Percentiles rank a stretch among this genome's conserved stretches.
Conservation (phyloP, 2,797 vertebrate genomes). For the Scarus forsteni region DNA sequence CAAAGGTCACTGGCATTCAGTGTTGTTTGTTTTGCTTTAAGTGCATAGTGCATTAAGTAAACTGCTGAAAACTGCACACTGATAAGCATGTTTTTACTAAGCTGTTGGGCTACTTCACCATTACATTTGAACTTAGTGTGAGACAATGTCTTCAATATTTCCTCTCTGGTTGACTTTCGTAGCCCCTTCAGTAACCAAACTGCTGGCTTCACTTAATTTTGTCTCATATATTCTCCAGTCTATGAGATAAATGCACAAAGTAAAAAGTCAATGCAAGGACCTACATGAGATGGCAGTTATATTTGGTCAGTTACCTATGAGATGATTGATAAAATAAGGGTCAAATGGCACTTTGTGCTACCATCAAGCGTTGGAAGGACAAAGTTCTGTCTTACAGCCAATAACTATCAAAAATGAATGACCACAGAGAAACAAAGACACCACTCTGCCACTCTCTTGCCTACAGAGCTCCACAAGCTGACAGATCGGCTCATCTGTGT, state of each 20-base stretch:
- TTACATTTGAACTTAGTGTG: too few relatives aligned
- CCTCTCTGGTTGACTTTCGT: too few relatives aligned
- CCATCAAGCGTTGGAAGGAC: constrained; percentile 17
- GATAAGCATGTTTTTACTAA: too few relatives aligned
- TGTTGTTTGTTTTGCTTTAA: too few relatives aligned
- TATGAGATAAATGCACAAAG: constrained; percentile 1
- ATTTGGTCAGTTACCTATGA: constrained; percentile 28
- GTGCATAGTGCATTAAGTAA: too few relatives aligned
- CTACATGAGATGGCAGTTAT: constrained; percentile 3
- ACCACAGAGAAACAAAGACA: not conserved
- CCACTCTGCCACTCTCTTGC: constrained; percentile 14
- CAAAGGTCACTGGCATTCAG: too few relatives aligned
- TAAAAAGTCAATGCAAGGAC: constrained; percentile 1
- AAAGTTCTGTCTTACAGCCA: constrained; percentile 12
- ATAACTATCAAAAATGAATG: constrained; percentile 1
- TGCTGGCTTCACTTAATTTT: too few relatives aligned
- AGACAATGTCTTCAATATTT: too few relatives aligned
- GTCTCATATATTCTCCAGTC: too few relatives aligned
- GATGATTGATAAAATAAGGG: constrained; percentile 18
- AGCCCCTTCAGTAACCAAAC: too few relatives aligned
- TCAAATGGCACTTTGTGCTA: constrained; percentile 12
- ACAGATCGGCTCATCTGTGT: constrained; percentile 48
- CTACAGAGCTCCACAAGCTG: constrained; percentile 33
- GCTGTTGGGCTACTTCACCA: too few relatives aligned
- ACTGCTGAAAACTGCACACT: too few relatives aligned